These are phyloP conservation scores for Neoarius graeffei DNA, from an alignment of 2,113 vertebrate species.

Conservation along the genomic window DNA sequence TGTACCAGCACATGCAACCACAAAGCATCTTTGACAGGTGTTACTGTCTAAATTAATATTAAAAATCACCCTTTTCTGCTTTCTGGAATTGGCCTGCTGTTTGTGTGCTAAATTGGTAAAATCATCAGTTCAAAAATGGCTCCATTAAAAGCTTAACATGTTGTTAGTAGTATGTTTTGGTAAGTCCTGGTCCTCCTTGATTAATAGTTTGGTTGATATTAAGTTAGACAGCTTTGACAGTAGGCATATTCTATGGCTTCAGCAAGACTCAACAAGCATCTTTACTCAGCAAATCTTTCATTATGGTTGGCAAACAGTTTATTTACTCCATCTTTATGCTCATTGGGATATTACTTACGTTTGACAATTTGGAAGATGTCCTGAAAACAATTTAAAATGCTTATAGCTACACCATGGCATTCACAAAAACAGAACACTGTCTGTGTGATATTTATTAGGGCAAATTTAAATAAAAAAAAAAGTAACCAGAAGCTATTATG, in stretches of 20 bases:
- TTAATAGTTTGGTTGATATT: background rate
- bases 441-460: background rate
- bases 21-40: conserved; percentile 88
- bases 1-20: conserved; percentile 78
- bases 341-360: background rate
- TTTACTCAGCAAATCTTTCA: background rate
- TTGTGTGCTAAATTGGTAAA: background rate
- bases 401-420: background rate
- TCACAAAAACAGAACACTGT: background rate
- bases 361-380: background rate
- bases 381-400: background rate
- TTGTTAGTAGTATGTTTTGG: background rate
- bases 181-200: background rate
- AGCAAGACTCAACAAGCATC: too few species aligned
- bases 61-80: background rate
- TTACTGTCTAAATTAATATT: background rate
- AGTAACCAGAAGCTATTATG: too few species aligned
- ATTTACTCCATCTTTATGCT: background rate
- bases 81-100: background rate
- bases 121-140: too few species aligned
- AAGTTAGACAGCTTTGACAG: background rate
- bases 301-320: background rate
- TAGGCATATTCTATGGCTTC: too few species aligned
- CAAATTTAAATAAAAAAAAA: background rate
- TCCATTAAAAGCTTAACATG: too few species aligned